phyloP scores from a whole-genome alignment of 2,797 vertebrate genomes.

The Babyrousa celebensis region DNA sequence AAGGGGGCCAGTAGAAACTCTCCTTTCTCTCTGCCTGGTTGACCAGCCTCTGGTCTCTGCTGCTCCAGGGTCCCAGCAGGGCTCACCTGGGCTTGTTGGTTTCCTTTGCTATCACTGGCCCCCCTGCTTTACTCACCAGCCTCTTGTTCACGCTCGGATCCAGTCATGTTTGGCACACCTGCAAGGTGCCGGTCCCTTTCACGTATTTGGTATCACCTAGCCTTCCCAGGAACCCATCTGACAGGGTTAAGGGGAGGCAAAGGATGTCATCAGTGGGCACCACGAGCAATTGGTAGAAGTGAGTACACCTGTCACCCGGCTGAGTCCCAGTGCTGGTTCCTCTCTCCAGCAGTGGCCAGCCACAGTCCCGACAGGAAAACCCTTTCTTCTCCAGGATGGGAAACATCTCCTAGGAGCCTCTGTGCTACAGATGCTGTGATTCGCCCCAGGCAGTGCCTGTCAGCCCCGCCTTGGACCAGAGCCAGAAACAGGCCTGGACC shows the following conservation, averaged over 20 bases:
- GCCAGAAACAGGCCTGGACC: background rate
- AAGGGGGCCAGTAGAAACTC: rapidly evolving
- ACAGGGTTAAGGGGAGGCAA: background rate
- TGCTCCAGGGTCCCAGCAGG: background rate
- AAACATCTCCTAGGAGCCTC: background rate
- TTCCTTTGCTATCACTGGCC: background rate
- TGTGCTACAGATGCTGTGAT: background rate
- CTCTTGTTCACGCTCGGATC: background rate
- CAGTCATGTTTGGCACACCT: rapidly evolving
- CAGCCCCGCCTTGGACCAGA: background rate
- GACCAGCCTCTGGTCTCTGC: background rate
- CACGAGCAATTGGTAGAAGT: background rate
- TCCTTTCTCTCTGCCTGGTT: slow-evolving; percentile 67
- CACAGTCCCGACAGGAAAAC: background rate
- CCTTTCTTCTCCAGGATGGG: background rate
- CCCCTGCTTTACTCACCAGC: background rate
- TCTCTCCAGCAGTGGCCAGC: background rate
- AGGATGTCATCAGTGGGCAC: background rate
- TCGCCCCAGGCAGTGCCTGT: background rate
- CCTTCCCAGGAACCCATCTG: background rate
- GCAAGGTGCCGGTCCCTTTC: background rate
- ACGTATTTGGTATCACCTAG: background rate
- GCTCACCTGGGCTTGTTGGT: background rate
- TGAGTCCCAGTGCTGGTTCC: background rate
- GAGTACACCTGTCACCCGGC: background rate